Evolutionary conservation across 1,140 invertebrate species (phyloP).

Genomic region (Pseudomyrmex concolor): DNA sequence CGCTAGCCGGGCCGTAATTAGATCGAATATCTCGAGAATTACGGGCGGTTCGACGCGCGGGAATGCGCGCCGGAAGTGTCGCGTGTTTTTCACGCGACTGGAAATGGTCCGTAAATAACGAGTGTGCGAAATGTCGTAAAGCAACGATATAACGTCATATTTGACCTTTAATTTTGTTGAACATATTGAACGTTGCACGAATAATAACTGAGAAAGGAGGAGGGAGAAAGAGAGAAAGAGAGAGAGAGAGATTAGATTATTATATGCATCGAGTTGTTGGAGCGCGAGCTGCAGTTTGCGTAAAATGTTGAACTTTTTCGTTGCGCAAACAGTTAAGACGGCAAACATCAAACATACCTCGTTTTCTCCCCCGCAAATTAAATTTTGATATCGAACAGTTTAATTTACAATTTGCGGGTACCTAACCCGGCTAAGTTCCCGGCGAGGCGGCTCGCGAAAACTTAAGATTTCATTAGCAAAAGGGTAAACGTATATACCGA

Average conservation of each 20-base stretch:
- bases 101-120: constrained; percentile 10
- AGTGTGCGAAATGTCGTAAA: background rate
- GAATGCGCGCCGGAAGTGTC: constrained; percentile 35
- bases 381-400: constrained; percentile 21
- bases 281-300: background rate
- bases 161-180: background rate
- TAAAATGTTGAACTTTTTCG: background rate
- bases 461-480: constrained; percentile 39
- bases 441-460: background rate
- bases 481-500: constrained; percentile 24
- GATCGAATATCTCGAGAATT: constrained; percentile 49
- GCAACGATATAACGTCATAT: background rate
- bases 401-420: constrained; percentile 19
- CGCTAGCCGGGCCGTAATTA: constrained; percentile 36
- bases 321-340: background rate
- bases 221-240: no score
- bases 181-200: no score
- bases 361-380: background rate
- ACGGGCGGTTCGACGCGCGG: constrained; percentile 20
- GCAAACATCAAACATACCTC: background rate
- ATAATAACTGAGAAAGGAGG: no score
- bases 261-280: background rate
- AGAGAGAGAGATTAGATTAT: background rate
- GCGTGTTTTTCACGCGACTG: constrained; percentile 13
- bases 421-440: background rate